Base-by-base conservation (phyloP, 2,797 vertebrate species). In the Melanogrammus aeglefinus region DNA sequence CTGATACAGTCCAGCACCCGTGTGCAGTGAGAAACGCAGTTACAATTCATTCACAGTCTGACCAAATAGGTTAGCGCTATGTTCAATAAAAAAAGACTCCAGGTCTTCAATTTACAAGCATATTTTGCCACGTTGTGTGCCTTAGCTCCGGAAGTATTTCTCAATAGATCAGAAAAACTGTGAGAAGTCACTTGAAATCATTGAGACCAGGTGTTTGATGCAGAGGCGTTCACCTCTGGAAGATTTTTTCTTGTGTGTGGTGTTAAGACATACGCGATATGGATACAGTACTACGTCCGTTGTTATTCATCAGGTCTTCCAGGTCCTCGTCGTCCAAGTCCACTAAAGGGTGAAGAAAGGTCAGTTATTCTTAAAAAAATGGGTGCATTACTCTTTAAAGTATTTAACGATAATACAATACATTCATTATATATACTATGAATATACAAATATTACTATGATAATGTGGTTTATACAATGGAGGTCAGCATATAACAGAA, bases 271-370 rank as follows among this genome's bases (percentile, higher is more conserved):
- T 87, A 35, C 93, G 92, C 35, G 93, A 93, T 80, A 94, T 82
- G 78, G 92, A 90, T 1, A 93, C 89, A 1, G 94, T 92, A 85
- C 93, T 95, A 86, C 91, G 92, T 29, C 93, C 87, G 36, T 94
- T 95, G 87, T 94, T 95, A 91, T 95, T 95, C 91, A 95, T 94
- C 85, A 95, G 90, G 86, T 95, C 93, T 12, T 94, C 94, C 89
- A 95, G 75, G 76, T 94, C 93, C 86, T 94, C 94, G 4, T 95
- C 95, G 0, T 93, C 94, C 81, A 95, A 81, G 72, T 94, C 94
- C 86, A 95, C 95, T 95, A 86, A 51, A 27, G 39, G 36, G 39
- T 4, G 70, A 77, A 39, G 73, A 35, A 72, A 44, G 36, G 39
- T 80, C 39, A 85, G 69, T 21, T 24, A 27, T 12, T 27, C 24